phyloP scores from a whole-genome alignment of 1,140 invertebrate genomes.

The Calosoma granatense region DNA sequence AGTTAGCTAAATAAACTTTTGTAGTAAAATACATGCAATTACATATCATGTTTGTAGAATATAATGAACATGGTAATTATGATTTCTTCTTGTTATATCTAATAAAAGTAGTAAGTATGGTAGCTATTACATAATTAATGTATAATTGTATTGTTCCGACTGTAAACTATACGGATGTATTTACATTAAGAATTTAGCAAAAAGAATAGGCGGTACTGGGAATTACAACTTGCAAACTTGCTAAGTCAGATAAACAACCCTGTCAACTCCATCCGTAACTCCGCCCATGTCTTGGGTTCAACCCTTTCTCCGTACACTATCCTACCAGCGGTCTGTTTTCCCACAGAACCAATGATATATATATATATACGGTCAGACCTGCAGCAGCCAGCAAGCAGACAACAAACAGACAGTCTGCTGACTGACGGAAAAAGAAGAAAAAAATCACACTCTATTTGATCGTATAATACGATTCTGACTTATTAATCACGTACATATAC shows the following conservation, averaged over 20 bases:
- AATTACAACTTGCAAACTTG: not conserved
- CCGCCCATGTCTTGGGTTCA: not conserved
- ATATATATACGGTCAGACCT: not conserved
- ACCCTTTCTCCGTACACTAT: not conserved
- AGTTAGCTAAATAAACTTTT: too few species aligned
- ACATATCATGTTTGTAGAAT: too few species aligned
- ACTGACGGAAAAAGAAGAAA: too few species aligned
- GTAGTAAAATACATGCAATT: too few species aligned
- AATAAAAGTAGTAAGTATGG: too few species aligned
- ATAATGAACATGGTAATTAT: too few species aligned
- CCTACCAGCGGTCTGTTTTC: not conserved
- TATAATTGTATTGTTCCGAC: too few species aligned
- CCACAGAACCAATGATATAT: not conserved
- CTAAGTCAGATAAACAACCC: not conserved
- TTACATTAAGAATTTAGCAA: too few species aligned
- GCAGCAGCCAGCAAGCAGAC: not conserved
- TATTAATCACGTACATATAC: too few species aligned
- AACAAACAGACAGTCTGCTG: not conserved
- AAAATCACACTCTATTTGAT: not conserved
- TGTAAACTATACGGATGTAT: too few species aligned
- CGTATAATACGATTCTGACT: not conserved
- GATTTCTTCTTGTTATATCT: too few species aligned
- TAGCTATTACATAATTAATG: too few species aligned
- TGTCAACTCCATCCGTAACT: not conserved
- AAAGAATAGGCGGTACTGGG: not conserved